Conservation (phyloP, 2,797 vertebrate species). For the Nasua narica region DNA sequence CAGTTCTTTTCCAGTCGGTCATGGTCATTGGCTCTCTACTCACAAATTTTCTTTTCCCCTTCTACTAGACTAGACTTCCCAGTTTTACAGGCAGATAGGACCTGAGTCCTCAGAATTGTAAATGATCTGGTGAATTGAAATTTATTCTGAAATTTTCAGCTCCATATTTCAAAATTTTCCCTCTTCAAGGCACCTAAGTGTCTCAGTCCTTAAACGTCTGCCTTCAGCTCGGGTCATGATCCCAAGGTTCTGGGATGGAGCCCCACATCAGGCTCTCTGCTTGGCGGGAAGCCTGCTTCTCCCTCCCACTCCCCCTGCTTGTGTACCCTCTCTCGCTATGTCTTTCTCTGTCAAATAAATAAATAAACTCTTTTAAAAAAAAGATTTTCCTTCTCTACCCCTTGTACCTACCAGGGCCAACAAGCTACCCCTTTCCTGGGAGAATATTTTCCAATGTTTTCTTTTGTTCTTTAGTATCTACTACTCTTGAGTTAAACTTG, state of each 20-base stretch:
- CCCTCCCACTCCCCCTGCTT: too few relatives aligned
- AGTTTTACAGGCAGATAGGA: background rate
- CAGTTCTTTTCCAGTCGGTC: background rate
- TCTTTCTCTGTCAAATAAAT: too few relatives aligned
- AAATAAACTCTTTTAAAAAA: too few relatives aligned
- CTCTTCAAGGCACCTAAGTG: background rate
- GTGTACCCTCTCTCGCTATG: too few relatives aligned
- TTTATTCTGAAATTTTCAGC: slow-evolving; percentile 46
- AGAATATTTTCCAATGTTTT: background rate
- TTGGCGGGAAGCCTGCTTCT: too few relatives aligned
- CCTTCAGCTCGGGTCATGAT: too few relatives aligned
- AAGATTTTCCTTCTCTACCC: background rate
- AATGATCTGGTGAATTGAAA: slow-evolving; percentile 63
- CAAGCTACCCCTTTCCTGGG: background rate
- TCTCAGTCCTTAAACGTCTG: too few relatives aligned
- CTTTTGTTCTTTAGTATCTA: background rate
- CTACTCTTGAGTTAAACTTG: background rate
- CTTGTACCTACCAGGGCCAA: background rate
- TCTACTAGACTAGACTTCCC: background rate
- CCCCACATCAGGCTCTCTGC: too few relatives aligned
- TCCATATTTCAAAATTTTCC: background rate
- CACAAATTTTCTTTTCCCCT: background rate
- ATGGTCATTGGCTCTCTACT: background rate
- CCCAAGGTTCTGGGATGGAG: too few relatives aligned
- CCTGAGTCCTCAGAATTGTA: slow-evolving; percentile 16